These are phyloP conservation scores for Nowickia ferox DNA, from an alignment of 2,888 invertebrate species.

Conservation along the genomic window DNA sequence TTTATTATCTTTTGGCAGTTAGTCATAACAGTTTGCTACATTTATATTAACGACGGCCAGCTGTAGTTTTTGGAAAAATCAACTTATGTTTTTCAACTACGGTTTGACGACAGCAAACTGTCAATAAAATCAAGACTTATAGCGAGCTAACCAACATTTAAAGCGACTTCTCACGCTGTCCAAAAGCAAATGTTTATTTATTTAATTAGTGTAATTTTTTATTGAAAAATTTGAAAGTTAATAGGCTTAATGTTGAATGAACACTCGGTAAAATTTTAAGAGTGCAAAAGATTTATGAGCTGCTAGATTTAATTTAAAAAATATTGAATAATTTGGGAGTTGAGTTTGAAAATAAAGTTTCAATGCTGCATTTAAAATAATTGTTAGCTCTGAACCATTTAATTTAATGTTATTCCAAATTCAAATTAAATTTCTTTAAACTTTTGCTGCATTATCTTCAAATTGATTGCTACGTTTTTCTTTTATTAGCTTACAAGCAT, in stretches of 20 bases:
- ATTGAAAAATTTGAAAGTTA: background rate
- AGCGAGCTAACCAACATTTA: background rate
- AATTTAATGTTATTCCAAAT: background rate
- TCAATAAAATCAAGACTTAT: constrained; percentile 27
- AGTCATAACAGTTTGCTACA: constrained; percentile 20
- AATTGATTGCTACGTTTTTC: constrained; percentile 59
- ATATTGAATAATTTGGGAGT: background rate
- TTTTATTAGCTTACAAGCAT: constrained; percentile 44
- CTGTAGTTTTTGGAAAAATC: constrained; percentile 10
- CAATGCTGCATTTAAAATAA: background rate
- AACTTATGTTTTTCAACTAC: constrained; percentile 18
- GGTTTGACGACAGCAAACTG: constrained; percentile 27
- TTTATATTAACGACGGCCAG: background rate
- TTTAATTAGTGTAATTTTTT: background rate
- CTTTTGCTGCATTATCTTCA: constrained; percentile 45
- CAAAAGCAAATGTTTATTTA: background rate
- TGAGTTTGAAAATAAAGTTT: background rate
- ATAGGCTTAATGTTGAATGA: background rate
- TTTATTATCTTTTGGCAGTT: constrained; percentile 17
- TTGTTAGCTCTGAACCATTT: background rate
- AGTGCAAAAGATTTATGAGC: background rate
- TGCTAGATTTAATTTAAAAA: background rate
- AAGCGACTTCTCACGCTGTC: constrained; percentile 10
- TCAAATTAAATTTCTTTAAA: constrained; percentile 46
- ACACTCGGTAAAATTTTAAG: background rate